Evolutionary conservation across 2,888 invertebrate genomes (phyloP).

Genomic region (Drosophila subquinaria): DNA sequence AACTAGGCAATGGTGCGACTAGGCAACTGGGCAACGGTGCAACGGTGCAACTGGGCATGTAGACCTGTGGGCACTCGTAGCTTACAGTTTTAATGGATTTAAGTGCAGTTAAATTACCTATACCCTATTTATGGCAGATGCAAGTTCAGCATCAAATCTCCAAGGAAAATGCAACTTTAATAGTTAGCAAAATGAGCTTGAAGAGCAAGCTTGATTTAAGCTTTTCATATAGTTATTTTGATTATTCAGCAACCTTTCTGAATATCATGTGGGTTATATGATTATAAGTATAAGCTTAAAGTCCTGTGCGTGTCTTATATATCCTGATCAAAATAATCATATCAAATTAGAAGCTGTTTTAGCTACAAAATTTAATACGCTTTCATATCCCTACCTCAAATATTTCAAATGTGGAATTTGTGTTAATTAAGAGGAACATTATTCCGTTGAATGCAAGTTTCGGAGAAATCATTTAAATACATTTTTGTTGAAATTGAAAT

Average conservation of each 20-base stretch:
- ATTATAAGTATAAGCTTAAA: background rate
- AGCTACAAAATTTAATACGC: too few species aligned
- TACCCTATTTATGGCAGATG: background rate
- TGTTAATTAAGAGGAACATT: too few species aligned
- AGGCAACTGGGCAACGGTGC: constrained; percentile 8
- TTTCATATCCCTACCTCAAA: too few species aligned
- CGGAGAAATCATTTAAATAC: too few species aligned
- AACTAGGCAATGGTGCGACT: constrained; percentile 42
- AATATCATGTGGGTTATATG: background rate
- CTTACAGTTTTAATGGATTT: constrained; percentile 8
- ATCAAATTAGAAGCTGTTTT: too few species aligned
- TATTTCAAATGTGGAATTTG: too few species aligned
- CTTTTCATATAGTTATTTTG: background rate
- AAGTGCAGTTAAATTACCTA: constrained; percentile 11
- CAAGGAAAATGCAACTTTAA: background rate
- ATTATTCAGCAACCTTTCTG: background rate
- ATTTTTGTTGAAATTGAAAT: too few species aligned
- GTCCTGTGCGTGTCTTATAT: too few species aligned
- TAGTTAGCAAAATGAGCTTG: background rate
- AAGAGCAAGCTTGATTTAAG: background rate
- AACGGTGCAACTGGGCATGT: constrained; percentile 1
- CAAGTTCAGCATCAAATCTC: background rate
- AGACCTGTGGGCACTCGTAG: background rate
- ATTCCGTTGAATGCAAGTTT: too few species aligned
- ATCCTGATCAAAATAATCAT: too few species aligned